These are phyloP conservation scores for Bagarius yarrelli DNA, from an alignment of 2,113 vertebrate species.

Conservation along the genomic window DNA sequence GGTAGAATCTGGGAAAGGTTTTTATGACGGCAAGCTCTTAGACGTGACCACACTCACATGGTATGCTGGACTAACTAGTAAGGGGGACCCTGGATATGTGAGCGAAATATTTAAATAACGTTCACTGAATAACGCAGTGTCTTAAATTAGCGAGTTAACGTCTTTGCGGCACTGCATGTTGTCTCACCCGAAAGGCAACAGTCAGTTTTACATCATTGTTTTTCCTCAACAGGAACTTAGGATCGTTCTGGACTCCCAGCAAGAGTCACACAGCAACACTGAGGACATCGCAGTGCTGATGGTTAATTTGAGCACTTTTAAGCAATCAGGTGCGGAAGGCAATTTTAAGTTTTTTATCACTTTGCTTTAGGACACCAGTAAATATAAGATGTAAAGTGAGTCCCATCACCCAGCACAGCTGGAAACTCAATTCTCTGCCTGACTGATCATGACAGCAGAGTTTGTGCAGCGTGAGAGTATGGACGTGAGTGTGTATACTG, in stretches of 20 bases:
- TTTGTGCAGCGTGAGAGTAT: background rate
- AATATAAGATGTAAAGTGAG: slow-evolving; percentile 48
- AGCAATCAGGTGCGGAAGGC: slow-evolving; percentile 22
- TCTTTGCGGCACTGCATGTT: background rate
- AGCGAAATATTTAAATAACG: background rate
- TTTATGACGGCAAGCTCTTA: slow-evolving; percentile 29
- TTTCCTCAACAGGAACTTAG: background rate
- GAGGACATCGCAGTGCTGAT: background rate
- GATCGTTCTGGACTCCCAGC: background rate
- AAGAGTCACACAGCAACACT: background rate
- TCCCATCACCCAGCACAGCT: slow-evolving; percentile 31
- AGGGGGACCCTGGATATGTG: slow-evolving; percentile 37
- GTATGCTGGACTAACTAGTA: slow-evolving; percentile 42
- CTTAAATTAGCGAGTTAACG: background rate
- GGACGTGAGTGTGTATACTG: slow-evolving; percentile 7
- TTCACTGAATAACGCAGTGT: background rate
- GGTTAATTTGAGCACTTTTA: background rate
- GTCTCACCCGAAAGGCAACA: background rate
- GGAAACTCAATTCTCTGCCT: slow-evolving; percentile 50
- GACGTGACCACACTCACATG: slow-evolving; percentile 56
- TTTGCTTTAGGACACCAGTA: slow-evolving; percentile 38
- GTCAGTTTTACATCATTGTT: slow-evolving; percentile 1
- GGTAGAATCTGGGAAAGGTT: slow-evolving; percentile 39
- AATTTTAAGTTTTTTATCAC: slow-evolving; percentile 29
- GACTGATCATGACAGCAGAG: slow-evolving; percentile 41